These are phyloP conservation scores for Lasioglossum baleicum DNA, from an alignment of 1,140 invertebrate genomes.

Conservation along the genomic window DNA sequence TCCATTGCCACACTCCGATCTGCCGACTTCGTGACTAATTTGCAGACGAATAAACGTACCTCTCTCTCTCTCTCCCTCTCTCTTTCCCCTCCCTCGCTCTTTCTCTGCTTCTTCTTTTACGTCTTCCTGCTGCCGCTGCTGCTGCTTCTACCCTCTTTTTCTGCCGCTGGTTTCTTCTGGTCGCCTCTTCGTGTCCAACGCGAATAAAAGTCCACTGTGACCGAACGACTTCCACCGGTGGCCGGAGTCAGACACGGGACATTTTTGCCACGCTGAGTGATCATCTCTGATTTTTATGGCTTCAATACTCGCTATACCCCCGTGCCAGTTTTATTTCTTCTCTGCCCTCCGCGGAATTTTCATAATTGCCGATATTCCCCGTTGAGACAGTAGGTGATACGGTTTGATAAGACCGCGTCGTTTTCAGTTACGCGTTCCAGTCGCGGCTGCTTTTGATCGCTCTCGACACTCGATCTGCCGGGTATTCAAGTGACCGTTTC, in stretches of 20 bases:
- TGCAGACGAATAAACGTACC: constrained; percentile 61
- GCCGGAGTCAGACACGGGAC: constrained; percentile 9
- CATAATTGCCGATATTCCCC: too few relatives aligned
- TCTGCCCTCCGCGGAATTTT: too few relatives aligned
- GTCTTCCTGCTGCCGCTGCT: too few relatives aligned
- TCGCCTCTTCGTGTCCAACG: constrained; percentile 7
- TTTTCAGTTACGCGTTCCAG: too few relatives aligned
- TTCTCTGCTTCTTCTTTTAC: constrained; percentile 12
- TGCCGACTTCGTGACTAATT: constrained; percentile 74
- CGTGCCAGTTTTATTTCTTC: too few relatives aligned
- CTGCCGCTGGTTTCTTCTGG: constrained; percentile 7
- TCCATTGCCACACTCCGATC: constrained; percentile 54
- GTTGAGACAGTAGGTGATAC: too few relatives aligned
- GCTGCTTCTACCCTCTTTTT: constrained; percentile 18
- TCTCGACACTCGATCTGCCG: too few relatives aligned
- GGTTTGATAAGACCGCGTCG: too few relatives aligned
- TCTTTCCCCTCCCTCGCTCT: too few relatives aligned
- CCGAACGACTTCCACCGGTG: constrained; percentile 2
- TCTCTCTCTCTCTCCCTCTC: background rate
- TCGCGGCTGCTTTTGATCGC: too few relatives aligned
- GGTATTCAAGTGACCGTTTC: too few relatives aligned
- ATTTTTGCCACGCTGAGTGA: background rate
- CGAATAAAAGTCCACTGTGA: background rate
- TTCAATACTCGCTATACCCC: too few relatives aligned
- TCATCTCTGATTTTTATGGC: background rate